Percentiles rank a stretch among this genome's conserved stretches.
Conservation (phyloP, 2,113 vertebrate species). For the Epinephelus cyanopodus region DNA sequence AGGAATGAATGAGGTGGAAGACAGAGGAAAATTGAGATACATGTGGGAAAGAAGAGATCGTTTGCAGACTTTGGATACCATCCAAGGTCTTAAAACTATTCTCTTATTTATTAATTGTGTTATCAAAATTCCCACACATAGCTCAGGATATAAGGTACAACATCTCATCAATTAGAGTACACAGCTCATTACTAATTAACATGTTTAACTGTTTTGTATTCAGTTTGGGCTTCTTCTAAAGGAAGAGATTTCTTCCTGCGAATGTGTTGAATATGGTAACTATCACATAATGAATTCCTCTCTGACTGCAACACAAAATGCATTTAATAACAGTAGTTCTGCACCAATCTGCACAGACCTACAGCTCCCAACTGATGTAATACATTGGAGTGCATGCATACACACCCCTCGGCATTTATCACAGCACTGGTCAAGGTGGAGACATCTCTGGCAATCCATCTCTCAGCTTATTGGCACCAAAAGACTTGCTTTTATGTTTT, state of each 20-base stretch:
- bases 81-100: neutral
- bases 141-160: neutral
- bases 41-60: neutral
- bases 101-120: conserved; percentile 9
- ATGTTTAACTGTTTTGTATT: conserved; percentile 14
- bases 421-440: conserved; percentile 76
- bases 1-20: neutral
- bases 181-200: conserved; percentile 14
- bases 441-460: conserved; percentile 78
- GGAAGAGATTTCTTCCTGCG: conserved; percentile 8
- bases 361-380: conserved; percentile 70
- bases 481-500: conserved; percentile 77
- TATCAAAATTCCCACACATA: conserved; percentile 14
- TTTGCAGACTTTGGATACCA: conserved; percentile 11
- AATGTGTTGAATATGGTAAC: conserved; percentile 42
- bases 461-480: conserved; percentile 75
- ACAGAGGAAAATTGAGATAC: conserved; percentile 7
- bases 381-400: conserved; percentile 60
- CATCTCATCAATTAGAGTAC: neutral
- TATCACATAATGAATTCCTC: conserved; percentile 49
- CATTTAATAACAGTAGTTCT: conserved; percentile 44
- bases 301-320: conserved; percentile 44
- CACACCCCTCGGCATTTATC: conserved; percentile 69
- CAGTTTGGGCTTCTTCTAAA: neutral
- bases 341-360: conserved; percentile 48